phyloP scores from a whole-genome alignment of 2,888 invertebrate genomes.

The Pammene aurita region DNA sequence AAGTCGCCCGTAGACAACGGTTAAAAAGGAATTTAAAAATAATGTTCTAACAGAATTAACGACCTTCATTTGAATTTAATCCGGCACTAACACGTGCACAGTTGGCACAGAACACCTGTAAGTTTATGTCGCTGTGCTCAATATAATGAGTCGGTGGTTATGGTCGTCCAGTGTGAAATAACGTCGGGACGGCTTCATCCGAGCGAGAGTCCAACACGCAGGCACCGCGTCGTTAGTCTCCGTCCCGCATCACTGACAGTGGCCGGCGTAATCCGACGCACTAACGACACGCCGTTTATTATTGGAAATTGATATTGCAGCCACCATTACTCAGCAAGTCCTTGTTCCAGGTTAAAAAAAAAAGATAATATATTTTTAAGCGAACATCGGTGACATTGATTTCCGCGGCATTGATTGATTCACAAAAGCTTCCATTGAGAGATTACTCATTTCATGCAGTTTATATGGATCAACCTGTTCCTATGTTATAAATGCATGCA shows the following conservation, averaged over 20 bases:
- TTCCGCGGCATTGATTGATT: background rate
- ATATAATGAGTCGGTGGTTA: slow-evolving; percentile 43
- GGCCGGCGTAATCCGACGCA: slow-evolving; percentile 12
- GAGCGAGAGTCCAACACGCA: slow-evolving; percentile 29
- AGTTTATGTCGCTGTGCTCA: slow-evolving; percentile 51
- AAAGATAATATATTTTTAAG: background rate
- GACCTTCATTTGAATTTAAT: slow-evolving; percentile 38
- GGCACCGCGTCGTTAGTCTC: slow-evolving; percentile 37
- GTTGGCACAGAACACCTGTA: slow-evolving; percentile 59
- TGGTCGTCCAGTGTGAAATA: slow-evolving; percentile 43
- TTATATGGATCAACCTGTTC: background rate
- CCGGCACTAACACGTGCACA: slow-evolving; percentile 46
- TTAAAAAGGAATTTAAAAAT: slow-evolving; percentile 6
- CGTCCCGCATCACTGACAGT: slow-evolving; percentile 14
- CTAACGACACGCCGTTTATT: slow-evolving; percentile 23
- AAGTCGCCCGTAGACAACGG: slow-evolving; percentile 29
- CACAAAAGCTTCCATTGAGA: background rate
- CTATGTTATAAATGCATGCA: slow-evolving; percentile 2
- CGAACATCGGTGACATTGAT: background rate
- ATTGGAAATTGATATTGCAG: slow-evolving; percentile 16
- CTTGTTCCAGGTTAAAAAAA: slow-evolving; percentile 19
- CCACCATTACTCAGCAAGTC: slow-evolving; percentile 8
- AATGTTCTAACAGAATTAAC: slow-evolving; percentile 2
- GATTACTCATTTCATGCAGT: background rate
- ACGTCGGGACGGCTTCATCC: slow-evolving; percentile 48